phyloP scores from a whole-genome alignment of 2,888 invertebrate genomes.

The Nomada lathburiana region DNA sequence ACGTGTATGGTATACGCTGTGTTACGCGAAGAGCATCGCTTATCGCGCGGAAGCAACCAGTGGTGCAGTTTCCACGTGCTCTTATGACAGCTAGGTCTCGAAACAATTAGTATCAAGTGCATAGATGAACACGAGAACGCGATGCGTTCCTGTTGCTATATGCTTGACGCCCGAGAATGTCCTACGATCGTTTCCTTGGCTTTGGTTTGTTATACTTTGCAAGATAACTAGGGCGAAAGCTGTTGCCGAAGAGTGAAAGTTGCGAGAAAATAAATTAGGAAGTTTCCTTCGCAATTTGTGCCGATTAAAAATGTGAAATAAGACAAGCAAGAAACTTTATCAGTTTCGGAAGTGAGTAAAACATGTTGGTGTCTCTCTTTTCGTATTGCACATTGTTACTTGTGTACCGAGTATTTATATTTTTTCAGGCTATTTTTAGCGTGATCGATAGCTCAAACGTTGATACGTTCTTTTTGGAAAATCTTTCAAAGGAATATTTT shows the following conservation, averaged over 20 bases:
- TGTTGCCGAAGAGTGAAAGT: constrained; percentile 7
- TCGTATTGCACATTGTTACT: not conserved
- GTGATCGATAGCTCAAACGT: not conserved
- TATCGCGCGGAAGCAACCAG: constrained; percentile 70
- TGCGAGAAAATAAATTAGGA: not conserved
- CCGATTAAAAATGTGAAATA: not conserved
- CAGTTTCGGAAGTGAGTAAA: not conserved
- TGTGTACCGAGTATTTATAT: no score
- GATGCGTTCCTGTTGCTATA: not conserved
- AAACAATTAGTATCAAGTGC: constrained; percentile 45
- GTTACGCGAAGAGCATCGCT: constrained; percentile 67
- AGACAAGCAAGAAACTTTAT: not conserved
- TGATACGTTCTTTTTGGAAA: not conserved
- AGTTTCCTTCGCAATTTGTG: not conserved
- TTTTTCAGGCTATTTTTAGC: no score
- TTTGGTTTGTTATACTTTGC: not conserved
- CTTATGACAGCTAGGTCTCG: constrained; percentile 53
- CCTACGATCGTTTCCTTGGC: not conserved
- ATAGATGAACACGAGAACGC: constrained; percentile 8
- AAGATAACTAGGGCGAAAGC: constrained; percentile 7
- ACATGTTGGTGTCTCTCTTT: not conserved
- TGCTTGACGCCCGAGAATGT: not conserved
- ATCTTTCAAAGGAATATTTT: not conserved
- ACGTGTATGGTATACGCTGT: constrained; percentile 42
- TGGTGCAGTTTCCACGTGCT: constrained; percentile 65